Percentiles rank a stretch among this genome's conserved stretches.
phyloP scores from a whole-genome alignment of 1,140 invertebrate genomes.

The Archivesica marissinica region DNA sequence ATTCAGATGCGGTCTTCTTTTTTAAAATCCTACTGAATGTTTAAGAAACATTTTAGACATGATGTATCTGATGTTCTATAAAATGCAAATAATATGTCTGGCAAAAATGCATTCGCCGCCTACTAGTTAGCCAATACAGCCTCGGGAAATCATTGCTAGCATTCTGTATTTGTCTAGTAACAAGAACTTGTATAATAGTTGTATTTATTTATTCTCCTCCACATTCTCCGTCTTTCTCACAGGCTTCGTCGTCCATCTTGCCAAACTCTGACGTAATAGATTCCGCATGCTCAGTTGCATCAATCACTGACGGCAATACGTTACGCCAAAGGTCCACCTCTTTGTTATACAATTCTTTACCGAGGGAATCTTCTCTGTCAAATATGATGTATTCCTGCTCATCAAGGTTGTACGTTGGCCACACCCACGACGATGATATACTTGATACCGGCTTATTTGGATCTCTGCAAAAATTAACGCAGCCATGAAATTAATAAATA shows the following conservation, averaged over 20 bases:
- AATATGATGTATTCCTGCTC: neutral
- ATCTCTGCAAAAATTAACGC: no score
- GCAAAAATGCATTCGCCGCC: no score
- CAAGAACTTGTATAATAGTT: no score
- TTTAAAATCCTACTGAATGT: no score
- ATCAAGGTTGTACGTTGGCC: neutral
- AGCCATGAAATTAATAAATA: neutral
- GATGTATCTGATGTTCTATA: no score
- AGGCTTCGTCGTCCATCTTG: neutral
- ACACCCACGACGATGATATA: neutral
- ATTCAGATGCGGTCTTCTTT: no score
- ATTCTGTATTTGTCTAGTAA: no score
- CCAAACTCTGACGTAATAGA: neutral
- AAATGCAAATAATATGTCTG: no score
- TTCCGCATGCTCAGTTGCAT: conserved; percentile 5
- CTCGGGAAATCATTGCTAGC: no score
- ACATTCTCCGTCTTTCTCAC: neutral
- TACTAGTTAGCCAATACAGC: no score
- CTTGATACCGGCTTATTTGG: neutral
- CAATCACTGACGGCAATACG: neutral
- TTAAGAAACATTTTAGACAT: no score
- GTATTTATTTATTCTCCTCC: neutral
- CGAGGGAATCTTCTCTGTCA: neutral
- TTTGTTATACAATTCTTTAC: neutral
- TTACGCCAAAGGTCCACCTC: neutral